A percentile compares a stretch with the other conserved stretches of the same genome.
Evolutionary conservation across 2,797 vertebrate species (phyloP).

Genomic region (Staurois parvus): DNA sequence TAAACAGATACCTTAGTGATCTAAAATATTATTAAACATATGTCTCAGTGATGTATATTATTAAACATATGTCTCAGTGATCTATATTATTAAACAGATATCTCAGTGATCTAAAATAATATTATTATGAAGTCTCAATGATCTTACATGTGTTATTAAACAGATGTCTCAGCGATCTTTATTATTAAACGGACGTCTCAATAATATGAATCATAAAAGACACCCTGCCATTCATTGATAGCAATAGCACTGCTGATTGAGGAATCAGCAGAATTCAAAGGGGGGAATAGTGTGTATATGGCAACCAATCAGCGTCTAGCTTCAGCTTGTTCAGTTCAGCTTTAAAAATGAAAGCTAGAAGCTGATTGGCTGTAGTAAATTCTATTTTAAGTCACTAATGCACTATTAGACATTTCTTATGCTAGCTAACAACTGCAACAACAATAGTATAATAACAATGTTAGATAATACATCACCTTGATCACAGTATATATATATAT

Average conservation of each 20-base stretch:
- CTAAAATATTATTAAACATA: too few species aligned
- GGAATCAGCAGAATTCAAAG: not conserved
- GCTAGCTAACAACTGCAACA: not conserved
- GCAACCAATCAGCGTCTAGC: too few species aligned
- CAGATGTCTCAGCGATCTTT: not conserved
- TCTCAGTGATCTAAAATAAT: constrained; percentile 3
- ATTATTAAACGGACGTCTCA: constrained; percentile 36
- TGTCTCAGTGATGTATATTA: too few species aligned
- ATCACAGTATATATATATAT: too few species aligned
- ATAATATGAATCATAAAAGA: constrained; percentile 33
- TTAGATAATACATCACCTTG: not conserved
- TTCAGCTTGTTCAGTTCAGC: too few species aligned
- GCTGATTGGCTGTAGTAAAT: too few species aligned
- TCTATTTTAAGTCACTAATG: too few species aligned
- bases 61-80: too few species aligned
- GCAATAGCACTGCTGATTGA: constrained; percentile 1
- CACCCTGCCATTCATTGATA: constrained; percentile 28
- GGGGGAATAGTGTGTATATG: too few species aligned
- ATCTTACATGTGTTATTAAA: constrained; percentile 18
- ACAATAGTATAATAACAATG: not conserved
- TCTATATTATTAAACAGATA: too few species aligned
- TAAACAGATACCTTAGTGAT: too few species aligned
- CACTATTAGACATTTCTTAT: not conserved
- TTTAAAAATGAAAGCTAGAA: too few species aligned
- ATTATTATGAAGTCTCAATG: constrained; percentile 11